Conservation (phyloP, 2,113 vertebrate species). For the Callospermophilus lateralis region DNA sequence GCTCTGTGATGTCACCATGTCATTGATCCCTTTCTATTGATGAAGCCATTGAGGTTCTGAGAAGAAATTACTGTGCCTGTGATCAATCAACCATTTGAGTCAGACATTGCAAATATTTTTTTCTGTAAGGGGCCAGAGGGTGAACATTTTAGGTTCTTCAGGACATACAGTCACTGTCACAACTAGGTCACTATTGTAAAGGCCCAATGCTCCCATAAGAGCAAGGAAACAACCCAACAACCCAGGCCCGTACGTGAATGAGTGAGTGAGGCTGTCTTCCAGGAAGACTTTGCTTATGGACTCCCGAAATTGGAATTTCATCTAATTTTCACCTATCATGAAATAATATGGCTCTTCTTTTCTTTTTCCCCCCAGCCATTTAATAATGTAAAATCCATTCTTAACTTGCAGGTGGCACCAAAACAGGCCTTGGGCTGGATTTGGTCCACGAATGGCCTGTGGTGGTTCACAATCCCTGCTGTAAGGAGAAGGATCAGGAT, state of each 20-base stretch:
- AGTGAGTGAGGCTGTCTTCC: background rate
- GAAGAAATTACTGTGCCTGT: background rate
- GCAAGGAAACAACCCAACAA: background rate
- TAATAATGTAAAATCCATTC: background rate
- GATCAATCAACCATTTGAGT: slow-evolving; percentile 8
- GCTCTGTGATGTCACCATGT: background rate
- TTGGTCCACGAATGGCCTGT: background rate
- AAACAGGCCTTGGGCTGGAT: background rate
- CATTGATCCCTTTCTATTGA: background rate
- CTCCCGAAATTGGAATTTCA: background rate
- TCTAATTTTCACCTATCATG: background rate
- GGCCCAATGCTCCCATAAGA: rapidly evolving
- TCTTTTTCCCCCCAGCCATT: background rate
- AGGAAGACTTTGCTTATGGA: background rate
- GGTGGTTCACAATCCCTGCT: background rate
- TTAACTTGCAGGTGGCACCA: background rate
- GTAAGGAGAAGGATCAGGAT: background rate
- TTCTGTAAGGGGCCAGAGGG: background rate
- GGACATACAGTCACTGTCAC: rapidly evolving
- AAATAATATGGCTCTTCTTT: background rate
- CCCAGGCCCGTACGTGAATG: rapidly evolving
- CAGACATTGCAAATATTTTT: background rate
- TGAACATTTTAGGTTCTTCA: background rate
- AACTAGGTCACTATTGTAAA: background rate
- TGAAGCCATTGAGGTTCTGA: background rate